These are phyloP conservation scores for Drosophila albomicans DNA, from an alignment of 1,140 invertebrate genomes.

Conservation along the genomic window DNA sequence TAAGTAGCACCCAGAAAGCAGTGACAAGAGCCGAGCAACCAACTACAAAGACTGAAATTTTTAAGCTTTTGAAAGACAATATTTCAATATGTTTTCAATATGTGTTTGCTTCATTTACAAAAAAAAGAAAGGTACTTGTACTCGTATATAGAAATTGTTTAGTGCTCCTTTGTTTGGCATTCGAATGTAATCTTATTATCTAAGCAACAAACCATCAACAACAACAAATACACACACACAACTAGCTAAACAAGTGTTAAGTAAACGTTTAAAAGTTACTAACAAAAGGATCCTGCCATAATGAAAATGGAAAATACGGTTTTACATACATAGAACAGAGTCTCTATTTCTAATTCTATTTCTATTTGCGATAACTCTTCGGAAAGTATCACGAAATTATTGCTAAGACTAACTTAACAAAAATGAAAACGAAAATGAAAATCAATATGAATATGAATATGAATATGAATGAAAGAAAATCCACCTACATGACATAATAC, in stretches of 20 bases:
- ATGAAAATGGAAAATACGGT: conserved; percentile 77
- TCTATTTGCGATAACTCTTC: conserved; percentile 28
- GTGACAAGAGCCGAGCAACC: conserved; percentile 57
- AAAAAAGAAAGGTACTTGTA: conserved; percentile 48
- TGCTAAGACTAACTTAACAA: conserved; percentile 43
- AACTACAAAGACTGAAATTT: conserved; percentile 85
- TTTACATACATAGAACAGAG: conserved; percentile 68
- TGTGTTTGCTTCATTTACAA: conserved; percentile 66
- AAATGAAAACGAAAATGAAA: conserved; percentile 10
- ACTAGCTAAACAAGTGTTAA: conserved; percentile 49
- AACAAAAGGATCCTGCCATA: conserved; percentile 83
- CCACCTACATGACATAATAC: conserved; percentile 31
- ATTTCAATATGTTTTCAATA: conserved; percentile 81
- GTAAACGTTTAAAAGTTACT: conserved; percentile 82
- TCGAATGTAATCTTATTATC: conserved; percentile 28
- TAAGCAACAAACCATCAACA: conserved; percentile 11
- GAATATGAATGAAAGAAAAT: conserved; percentile 18
- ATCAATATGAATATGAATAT: background rate
- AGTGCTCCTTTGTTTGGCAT: conserved; percentile 43
- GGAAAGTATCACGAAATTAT: conserved; percentile 29
- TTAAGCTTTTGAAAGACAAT: conserved; percentile 85
- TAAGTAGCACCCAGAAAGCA: conserved; percentile 48
- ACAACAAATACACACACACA: conserved; percentile 12
- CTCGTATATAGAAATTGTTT: conserved; percentile 38
- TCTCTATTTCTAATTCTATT: conserved; percentile 70